Evolutionary conservation across 2,113 vertebrate species (phyloP).

Genomic region (Sarotherodon lohbergeri): DNA sequence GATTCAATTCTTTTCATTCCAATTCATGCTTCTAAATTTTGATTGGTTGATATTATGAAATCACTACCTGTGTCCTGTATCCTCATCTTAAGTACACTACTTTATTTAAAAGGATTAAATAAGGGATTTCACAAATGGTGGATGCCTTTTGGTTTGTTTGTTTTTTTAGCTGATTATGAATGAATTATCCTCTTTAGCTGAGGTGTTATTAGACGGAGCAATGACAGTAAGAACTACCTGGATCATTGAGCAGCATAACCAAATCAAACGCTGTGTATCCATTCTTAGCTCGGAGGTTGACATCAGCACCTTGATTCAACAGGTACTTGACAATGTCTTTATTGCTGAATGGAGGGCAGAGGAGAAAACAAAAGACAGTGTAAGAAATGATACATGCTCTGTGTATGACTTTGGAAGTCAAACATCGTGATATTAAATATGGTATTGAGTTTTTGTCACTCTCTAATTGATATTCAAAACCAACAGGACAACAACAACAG

Average conservation of each 20-base stretch:
- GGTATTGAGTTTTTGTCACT: background rate
- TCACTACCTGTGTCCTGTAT: background rate
- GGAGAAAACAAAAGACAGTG: background rate
- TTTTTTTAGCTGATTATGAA: background rate
- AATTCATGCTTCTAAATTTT: background rate
- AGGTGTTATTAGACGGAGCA: background rate
- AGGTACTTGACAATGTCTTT: slow-evolving; percentile 94
- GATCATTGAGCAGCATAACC: slow-evolving; percentile 94
- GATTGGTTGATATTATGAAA: background rate
- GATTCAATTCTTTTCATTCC: background rate
- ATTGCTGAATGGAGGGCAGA: slow-evolving; percentile 70
- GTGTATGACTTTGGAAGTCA: background rate
- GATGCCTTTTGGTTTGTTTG: accelerated
- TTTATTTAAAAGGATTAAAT: background rate
- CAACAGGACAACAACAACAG: background rate
- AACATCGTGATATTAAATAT: background rate
- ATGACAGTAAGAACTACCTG: slow-evolving; percentile 70
- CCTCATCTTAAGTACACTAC: background rate
- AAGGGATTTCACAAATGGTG: background rate
- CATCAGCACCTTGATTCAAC: slow-evolving; percentile 88
- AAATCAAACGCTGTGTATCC: slow-evolving; percentile 97
- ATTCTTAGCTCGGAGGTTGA: slow-evolving; percentile 91
- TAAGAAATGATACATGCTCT: background rate
- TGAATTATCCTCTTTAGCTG: background rate
- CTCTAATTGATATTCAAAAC: background rate